Evolutionary conservation across 2,113 vertebrate genomes (phyloP), one percentile per base, ranked within the genome.

Genomic region (Poeciliopsis turrubarensis): DNA sequence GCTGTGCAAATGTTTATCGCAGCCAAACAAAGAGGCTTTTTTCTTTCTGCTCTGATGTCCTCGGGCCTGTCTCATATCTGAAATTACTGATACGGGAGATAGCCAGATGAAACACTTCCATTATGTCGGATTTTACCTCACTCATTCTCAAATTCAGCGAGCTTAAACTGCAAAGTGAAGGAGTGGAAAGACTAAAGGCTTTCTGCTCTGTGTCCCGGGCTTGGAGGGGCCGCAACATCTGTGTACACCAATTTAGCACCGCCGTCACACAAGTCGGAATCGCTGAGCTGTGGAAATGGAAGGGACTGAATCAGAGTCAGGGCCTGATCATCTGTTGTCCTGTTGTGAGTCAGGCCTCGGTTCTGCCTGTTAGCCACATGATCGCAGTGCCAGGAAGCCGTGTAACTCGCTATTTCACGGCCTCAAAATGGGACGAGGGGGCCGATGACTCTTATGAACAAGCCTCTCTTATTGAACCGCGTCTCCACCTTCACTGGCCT

Each of bases 351-450:
- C 88, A 88, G 87, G 78, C 82, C 76, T 88, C 65, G 65, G 92
- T 94, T 92, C 88, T 92, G 90, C 79, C 60, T 93, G 88, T 92
- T 93, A 91, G 87, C 88, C 90, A 93, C 92, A 92, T 94, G 92
- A 92, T 88, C 88, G 61, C 39, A 11, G 60, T 77, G 81, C 86
- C 69, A 72, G 75, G 34, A 71, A 27, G 79, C 85, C 81, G 86
- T 91, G 86, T 81, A 91, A 87, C 85, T 74, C 10, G 80, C 29
- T 87, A 82, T 92, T 93, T 93, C 89, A 95, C 62, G 79, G 67
- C 78, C 69, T 63, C 70, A 27, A 78, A 82, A 80, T 72, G 66
- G 77, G 73, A 88, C 85, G 85, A 69, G 66, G 82, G 72, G 82
- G 79, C 64, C 72, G 72, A 65, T 26, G 65, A n/a, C 37, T 62